A percentile compares a stretch with the other conserved stretches of the same genome.
phyloP scores from a whole-genome alignment of 1,140 invertebrate species.

The Megalopta genalis region DNA sequence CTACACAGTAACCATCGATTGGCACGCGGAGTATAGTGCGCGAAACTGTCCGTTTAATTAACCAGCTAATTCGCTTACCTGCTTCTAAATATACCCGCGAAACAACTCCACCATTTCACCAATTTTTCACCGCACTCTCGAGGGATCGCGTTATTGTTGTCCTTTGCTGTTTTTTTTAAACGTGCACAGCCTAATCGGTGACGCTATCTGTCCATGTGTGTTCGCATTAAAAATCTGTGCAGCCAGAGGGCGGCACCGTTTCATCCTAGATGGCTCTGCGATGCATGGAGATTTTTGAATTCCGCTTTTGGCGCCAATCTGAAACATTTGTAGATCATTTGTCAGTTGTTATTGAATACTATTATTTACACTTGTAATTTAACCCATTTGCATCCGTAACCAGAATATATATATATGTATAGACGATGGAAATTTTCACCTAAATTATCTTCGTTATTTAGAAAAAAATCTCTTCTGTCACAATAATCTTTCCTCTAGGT shows the following conservation, averaged over 20 bases:
- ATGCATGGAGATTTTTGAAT: not conserved
- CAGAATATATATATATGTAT: too few relatives aligned
- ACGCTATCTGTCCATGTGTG: conserved; percentile 48
- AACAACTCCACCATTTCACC: conserved; percentile 71
- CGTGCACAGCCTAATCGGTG: conserved; percentile 25
- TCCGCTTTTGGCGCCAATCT: not conserved
- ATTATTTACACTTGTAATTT: too few relatives aligned
- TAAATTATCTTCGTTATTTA: too few relatives aligned
- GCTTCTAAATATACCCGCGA: conserved; percentile 68
- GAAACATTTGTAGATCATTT: not conserved
- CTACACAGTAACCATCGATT: conserved; percentile 1
- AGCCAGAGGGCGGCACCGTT: not conserved
- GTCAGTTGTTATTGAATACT: too few relatives aligned
- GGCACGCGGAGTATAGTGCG: not conserved
- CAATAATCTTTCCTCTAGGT: too few relatives aligned
- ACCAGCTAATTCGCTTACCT: conserved; percentile 64
- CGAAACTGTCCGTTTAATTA: conserved; percentile 22
- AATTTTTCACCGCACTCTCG: conserved; percentile 64
- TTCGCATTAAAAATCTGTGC: conserved; percentile 4
- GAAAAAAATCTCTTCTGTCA: too few relatives aligned
- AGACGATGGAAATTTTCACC: too few relatives aligned
- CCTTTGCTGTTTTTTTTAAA: conserved; percentile 62
- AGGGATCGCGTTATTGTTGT: conserved; percentile 59
- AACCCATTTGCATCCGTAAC: too few relatives aligned
- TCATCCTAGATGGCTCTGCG: not conserved